phyloP scores from a whole-genome alignment of 1,140 invertebrate species.

The Lepidotrigona ventralis region DNA sequence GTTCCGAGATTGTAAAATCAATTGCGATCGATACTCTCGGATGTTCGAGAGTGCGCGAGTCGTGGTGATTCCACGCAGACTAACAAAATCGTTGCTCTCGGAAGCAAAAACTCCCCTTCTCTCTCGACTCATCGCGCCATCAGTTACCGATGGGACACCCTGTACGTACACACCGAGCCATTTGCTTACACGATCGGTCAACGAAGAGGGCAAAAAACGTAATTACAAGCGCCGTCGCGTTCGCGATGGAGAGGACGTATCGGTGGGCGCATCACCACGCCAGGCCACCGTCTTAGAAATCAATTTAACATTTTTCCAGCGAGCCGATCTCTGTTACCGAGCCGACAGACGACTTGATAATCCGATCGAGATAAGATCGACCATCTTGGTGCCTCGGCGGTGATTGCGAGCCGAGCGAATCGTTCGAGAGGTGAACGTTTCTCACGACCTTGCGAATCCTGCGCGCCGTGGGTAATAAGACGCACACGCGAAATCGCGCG shows the following conservation, averaged over 20 bases:
- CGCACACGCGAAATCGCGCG: not conserved
- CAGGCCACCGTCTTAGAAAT: slow-evolving; percentile 29
- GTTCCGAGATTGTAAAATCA: not conserved
- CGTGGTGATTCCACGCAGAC: too few relatives aligned
- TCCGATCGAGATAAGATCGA: slow-evolving; percentile 37
- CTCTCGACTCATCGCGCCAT: too few relatives aligned
- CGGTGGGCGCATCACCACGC: not conserved
- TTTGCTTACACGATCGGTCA: not conserved
- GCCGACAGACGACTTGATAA: slow-evolving; percentile 37
- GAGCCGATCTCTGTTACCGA: not conserved
- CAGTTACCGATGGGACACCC: not conserved
- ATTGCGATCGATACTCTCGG: not conserved
- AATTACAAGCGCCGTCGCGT: slow-evolving; percentile 20
- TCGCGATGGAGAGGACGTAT: slow-evolving; percentile 20
- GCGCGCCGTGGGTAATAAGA: not conserved
- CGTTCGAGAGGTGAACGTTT: slow-evolving; percentile 43
- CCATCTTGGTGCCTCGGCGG: not conserved
- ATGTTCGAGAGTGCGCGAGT: not conserved
- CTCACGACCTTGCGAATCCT: slow-evolving; percentile 52
- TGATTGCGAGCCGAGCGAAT: slow-evolving; percentile 18
- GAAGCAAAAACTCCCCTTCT: too few relatives aligned
- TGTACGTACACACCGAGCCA: not conserved
- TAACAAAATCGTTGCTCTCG: too few relatives aligned
- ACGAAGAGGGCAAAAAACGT: slow-evolving; percentile 1
- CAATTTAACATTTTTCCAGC: slow-evolving; percentile 34